These are phyloP conservation scores for Cavia porcellus DNA, from an alignment of 2,113 vertebrate genomes.

Conservation along the genomic window DNA sequence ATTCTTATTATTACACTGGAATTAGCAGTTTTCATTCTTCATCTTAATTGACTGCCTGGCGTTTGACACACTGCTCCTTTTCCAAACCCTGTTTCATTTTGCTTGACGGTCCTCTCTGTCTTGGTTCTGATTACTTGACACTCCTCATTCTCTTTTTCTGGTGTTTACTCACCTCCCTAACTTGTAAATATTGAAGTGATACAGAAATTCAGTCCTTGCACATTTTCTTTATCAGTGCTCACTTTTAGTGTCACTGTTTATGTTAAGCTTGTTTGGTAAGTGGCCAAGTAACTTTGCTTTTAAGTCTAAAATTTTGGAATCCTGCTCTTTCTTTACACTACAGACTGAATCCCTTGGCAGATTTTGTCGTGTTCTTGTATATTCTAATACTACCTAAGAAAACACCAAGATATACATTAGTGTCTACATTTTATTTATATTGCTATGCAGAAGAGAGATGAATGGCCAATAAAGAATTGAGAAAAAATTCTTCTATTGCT, in stretches of 20 bases:
- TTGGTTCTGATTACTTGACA: not conserved
- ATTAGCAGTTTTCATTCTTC: not conserved
- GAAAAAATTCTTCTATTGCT: not conserved
- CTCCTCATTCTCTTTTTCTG: not conserved
- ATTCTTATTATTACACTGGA: not conserved
- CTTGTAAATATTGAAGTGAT: not conserved
- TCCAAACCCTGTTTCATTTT: not conserved
- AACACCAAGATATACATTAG: not conserved
- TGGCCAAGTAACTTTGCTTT: constrained; percentile 27
- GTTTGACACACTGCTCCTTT: not conserved
- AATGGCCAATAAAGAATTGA: not conserved
- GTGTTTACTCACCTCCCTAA: not conserved
- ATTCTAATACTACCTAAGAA: constrained; percentile 29
- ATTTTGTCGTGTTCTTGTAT: not conserved
- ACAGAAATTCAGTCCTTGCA: not conserved
- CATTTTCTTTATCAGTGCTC: not conserved
- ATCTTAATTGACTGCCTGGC: not conserved
- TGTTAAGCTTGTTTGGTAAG: not conserved
- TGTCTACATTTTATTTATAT: constrained; percentile 9
- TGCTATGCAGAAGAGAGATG: not conserved
- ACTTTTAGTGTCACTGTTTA: not conserved
- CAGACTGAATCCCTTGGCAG: constrained; percentile 33
- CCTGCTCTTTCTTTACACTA: not conserved
- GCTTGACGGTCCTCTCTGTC: not conserved
- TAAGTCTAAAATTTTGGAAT: constrained; percentile 6